Evolutionary conservation across 2,888 invertebrate species (phyloP).

Genomic region (Chaetoderma sp.): DNA sequence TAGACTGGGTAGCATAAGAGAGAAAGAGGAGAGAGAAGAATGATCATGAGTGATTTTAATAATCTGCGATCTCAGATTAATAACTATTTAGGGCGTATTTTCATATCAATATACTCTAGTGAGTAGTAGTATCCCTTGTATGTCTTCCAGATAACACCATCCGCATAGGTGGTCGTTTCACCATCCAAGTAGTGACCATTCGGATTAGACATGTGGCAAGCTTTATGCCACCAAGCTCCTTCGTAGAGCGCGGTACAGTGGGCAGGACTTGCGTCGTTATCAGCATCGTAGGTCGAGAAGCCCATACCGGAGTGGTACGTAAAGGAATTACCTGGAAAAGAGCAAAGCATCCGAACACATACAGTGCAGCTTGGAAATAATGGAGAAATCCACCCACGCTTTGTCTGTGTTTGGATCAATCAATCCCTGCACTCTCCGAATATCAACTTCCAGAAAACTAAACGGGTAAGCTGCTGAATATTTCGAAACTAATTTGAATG

Average conservation of each 20-base stretch:
- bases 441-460: too few relatives aligned
- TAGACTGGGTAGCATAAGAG: too few relatives aligned
- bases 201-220: constrained; percentile 33
- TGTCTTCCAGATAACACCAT: constrained; percentile 35
- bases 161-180: constrained; percentile 30
- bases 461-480: too few relatives aligned
- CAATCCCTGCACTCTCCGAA: too few relatives aligned
- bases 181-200: constrained; percentile 37
- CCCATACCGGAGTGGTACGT: constrained; percentile 23
- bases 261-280: constrained; percentile 28
- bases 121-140: constrained; percentile 39
- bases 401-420: too few relatives aligned
- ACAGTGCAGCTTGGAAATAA: too few relatives aligned
- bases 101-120: constrained; percentile 34
- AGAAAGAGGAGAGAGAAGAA: too few relatives aligned
- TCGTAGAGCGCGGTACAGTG: constrained; percentile 32
- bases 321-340: constrained; percentile 34
- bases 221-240: constrained; percentile 40
- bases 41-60: too few relatives aligned
- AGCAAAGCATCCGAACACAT: too few relatives aligned
- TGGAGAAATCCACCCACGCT: too few relatives aligned
- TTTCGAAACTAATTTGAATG: too few relatives aligned
- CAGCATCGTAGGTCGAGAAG: constrained; percentile 35
- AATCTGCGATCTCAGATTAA: too few relatives aligned
- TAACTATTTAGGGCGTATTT: constrained; percentile 30